Base-by-base conservation (phyloP, 2,113 vertebrate species). In the Oostethus manadensis region DNA sequence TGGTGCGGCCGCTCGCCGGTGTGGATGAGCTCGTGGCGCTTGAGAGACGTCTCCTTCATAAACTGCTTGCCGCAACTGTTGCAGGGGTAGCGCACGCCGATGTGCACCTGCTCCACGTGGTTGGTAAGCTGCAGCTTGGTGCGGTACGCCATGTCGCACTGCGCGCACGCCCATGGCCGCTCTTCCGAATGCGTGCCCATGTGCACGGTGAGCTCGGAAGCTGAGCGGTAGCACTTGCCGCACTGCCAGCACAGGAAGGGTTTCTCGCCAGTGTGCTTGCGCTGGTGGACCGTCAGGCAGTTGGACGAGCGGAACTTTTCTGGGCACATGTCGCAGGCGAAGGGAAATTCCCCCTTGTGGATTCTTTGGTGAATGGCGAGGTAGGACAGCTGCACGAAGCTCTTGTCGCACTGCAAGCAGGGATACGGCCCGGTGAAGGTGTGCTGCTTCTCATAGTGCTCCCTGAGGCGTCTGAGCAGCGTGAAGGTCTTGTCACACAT, bases 191-290 rank as follows among this genome's bases (percentile, higher is more conserved):
- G 87, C 0, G 87, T 88, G 0, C 85, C 85, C 85, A 88, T 86
- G 77, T 88, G 87, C 42, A 87, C 85, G 0, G 85, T 84, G 66
- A 88, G 87, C 76, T 88, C 84, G 0, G 85, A 87, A 16, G 84
- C 84, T 0, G 85, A 87, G 71, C 84, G 84, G 81, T 88, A 88
- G 42, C 87, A 76, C 65, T 88, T 88, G 0, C 87, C 87, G 0
- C 87, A 88, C 72, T 87, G 85, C 87, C 87, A 88, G 71, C 87
- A 88, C n/a, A 88, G 78, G 68, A 87, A 88, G 45, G 87, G 87
- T 51, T 85, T 84, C 78, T 88, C 87, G 0, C 87, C 87, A 0
- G 87, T 88, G 82, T 88, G 87, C 3, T 87, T 88, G 58, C 87
- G 60, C 66, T 69, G 82, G 22, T 88, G 87, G 0, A 88, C 82